A percentile compares a stretch with the other conserved stretches of the same genome.
phyloP scores from a whole-genome alignment of 2,888 invertebrate species.

The Amphimallon solstitiale region DNA sequence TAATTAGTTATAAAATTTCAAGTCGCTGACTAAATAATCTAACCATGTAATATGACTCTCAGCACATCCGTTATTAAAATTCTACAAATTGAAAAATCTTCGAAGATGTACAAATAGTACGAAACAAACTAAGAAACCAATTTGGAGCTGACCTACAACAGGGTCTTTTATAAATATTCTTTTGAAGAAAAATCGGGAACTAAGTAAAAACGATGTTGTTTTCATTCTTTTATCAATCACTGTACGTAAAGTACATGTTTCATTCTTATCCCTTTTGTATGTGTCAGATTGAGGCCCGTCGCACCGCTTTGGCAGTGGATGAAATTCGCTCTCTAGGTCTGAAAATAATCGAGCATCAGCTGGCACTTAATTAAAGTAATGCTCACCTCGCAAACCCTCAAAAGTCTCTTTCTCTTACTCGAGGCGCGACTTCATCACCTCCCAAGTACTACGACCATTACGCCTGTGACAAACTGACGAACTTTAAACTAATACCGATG shows the following conservation, averaged over 20 bases:
- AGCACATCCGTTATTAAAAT: too few species aligned
- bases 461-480: conserved; percentile 48
- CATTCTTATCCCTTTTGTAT: conserved; percentile 55
- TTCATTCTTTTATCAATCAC: conserved; percentile 33
- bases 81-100: too few species aligned
- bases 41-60: too few species aligned
- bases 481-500: conserved; percentile 52
- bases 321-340: conserved; percentile 54
- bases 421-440: not conserved
- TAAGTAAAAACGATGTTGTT: conserved; percentile 28
- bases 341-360: conserved; percentile 59
- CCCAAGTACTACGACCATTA: conserved; percentile 32
- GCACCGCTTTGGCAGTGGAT: conserved; percentile 35
- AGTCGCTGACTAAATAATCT: too few species aligned
- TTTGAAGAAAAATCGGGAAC: conserved; percentile 2
- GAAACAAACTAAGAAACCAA: conserved; percentile 1
- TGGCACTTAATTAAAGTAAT: conserved; percentile 61
- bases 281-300: conserved; percentile 47
- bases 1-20: too few species aligned
- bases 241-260: conserved; percentile 48
- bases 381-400: conserved; percentile 52
- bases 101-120: too few species aligned
- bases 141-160: conserved; percentile 2
- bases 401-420: conserved; percentile 6
- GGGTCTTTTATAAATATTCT: too few species aligned